Evolutionary conservation across 2,797 vertebrate genomes (phyloP).

Genomic region (Pagetopsis macropterus): DNA sequence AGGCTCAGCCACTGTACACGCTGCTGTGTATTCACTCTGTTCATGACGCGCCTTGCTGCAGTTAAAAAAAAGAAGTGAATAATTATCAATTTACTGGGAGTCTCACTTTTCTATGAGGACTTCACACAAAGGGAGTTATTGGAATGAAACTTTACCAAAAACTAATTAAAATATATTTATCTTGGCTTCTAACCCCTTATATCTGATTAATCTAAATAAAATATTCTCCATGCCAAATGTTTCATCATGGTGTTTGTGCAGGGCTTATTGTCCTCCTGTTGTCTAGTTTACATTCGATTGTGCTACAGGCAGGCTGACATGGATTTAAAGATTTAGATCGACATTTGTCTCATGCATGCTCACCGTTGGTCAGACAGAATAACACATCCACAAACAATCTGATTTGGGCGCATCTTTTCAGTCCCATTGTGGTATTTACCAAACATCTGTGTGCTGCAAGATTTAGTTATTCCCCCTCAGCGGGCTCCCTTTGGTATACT

Average conservation of each 20-base stretch:
- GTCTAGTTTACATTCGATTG: conserved; percentile 47
- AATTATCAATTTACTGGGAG: conserved; percentile 18
- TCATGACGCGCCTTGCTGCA: conserved; percentile 27
- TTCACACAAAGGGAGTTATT: background rate
- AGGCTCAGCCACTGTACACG: conserved; percentile 40
- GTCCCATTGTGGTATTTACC: conserved; percentile 62
- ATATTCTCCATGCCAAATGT: conserved; percentile 42
- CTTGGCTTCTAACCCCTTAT: conserved; percentile 35
- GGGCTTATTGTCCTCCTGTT: conserved; percentile 59
- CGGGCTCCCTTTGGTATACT: conserved; percentile 56
- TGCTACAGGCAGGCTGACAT: conserved; percentile 49
- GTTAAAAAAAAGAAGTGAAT: conserved; percentile 24
- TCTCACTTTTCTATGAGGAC: conserved; percentile 6
- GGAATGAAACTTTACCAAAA: background rate
- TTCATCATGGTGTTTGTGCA: conserved; percentile 40
- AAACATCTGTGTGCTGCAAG: conserved; percentile 73
- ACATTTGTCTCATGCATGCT: conserved; percentile 50
- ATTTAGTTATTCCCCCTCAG: conserved; percentile 73
- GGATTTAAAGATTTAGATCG: conserved; percentile 54
- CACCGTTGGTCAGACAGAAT: conserved; percentile 45
- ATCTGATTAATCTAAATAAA: conserved; percentile 31
- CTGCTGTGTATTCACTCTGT: conserved; percentile 35
- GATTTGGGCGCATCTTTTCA: conserved; percentile 49
- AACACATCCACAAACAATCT: conserved; percentile 42
- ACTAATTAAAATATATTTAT: conserved; percentile 10